Evolutionary conservation across 2,113 vertebrate species (phyloP).

Genomic region (Pantherophis guttatus): DNA sequence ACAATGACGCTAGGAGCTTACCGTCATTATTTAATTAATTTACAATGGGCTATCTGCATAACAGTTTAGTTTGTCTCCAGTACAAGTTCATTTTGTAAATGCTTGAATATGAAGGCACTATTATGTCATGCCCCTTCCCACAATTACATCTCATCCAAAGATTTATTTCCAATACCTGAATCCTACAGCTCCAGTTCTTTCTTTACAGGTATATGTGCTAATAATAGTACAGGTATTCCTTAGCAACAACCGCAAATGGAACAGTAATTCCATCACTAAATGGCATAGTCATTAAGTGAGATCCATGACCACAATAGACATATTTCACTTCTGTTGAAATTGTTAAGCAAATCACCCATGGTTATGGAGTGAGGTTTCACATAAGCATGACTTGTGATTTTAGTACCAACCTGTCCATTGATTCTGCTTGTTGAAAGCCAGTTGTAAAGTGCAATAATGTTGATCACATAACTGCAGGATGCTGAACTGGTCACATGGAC

Average conservation of each 20-base stretch:
- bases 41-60: background rate
- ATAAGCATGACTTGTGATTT: no score
- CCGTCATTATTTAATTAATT: background rate
- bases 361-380: background rate
- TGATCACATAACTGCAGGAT: background rate
- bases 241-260: background rate
- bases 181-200: background rate
- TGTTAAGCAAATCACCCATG: background rate
- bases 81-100: background rate
- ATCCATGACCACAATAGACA: background rate
- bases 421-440: background rate
- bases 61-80: background rate
- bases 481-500: background rate
- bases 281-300: background rate
- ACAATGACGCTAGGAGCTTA: background rate
- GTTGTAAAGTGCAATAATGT: background rate
- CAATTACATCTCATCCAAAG: background rate
- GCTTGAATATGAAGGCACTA: background rate
- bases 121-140: background rate
- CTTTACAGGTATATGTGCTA: background rate
- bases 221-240: background rate
- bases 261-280: background rate
- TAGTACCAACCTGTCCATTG: no score
- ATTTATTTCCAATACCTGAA: background rate
- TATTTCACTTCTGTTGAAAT: background rate